These are phyloP conservation scores for Netelia virgata DNA, from an alignment of 2,888 invertebrate genomes.

Conservation along the genomic window DNA sequence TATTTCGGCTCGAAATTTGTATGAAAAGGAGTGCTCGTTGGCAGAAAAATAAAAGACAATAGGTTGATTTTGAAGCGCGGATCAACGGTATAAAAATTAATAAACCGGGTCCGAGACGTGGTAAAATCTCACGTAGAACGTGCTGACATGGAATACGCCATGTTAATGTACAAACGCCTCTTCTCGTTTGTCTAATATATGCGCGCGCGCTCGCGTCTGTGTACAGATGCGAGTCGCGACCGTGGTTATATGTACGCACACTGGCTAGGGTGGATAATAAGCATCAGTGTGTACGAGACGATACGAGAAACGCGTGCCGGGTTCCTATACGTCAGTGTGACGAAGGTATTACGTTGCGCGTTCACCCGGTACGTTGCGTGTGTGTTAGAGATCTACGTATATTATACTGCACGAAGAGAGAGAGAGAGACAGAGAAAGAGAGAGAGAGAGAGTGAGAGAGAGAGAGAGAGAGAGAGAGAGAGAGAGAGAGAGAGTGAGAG, in stretches of 20 bases:
- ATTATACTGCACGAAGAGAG: conserved; percentile 3
- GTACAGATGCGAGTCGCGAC: conserved; percentile 2
- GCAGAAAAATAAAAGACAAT: too few species aligned
- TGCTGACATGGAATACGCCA: not conserved
- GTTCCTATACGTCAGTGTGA: conserved; percentile 76
- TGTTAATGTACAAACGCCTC: not conserved
- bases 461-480: not conserved
- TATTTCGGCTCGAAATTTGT: too few species aligned
- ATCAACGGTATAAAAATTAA: too few species aligned
- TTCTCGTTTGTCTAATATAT: conserved; percentile 18
- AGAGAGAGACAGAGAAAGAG: not conserved
- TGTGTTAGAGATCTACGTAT: conserved; percentile 27
- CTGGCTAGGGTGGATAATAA: conserved; percentile 44
- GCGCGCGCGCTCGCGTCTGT: not conserved
- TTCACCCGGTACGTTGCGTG: conserved; percentile 1
- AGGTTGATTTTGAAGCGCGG: too few species aligned
- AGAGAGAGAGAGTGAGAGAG: too few species aligned
- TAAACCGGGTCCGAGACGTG: too few species aligned
- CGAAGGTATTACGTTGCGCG: conserved; percentile 72
- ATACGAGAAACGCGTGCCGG: conserved; percentile 54
- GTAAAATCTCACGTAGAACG: too few species aligned
- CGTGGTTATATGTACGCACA: conserved; percentile 7
- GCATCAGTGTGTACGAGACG: conserved; percentile 48
- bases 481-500: not conserved
- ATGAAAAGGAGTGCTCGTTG: too few species aligned